These are phyloP conservation scores for Forbesichthys agassizii DNA, from an alignment of 2,113 vertebrate species.

Conservation along the genomic window DNA sequence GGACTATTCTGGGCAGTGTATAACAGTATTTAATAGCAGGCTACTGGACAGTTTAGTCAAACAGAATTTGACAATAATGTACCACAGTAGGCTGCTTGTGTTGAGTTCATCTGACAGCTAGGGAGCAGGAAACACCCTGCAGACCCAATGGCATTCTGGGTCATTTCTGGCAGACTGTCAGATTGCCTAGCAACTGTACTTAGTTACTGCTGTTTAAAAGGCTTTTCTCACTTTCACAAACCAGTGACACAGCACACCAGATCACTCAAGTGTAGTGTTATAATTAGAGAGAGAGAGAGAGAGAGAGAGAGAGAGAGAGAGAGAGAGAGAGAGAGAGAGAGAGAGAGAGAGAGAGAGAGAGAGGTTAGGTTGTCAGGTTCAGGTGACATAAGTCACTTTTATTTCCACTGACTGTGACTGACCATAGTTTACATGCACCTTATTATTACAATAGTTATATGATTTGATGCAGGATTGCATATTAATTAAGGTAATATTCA, in stretches of 20 bases:
- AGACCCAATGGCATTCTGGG: neutral
- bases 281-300: neutral
- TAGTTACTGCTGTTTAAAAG: conserved; percentile 20
- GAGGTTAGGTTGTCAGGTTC: conserved; percentile 41
- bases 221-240: conserved; percentile 20
- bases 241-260: conserved; percentile 8
- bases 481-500: too few relatives aligned
- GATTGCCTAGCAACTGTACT: neutral
- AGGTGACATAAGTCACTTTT: conserved; percentile 59
- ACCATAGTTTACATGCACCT: too few relatives aligned
- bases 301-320: neutral
- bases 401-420: conserved; percentile 1
- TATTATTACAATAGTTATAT: too few relatives aligned
- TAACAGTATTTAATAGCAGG: too few relatives aligned
- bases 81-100: neutral
- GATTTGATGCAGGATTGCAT: too few relatives aligned
- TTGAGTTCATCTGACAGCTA: neutral
- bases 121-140: too few relatives aligned
- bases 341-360: neutral
- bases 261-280: conserved; percentile 9
- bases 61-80: neutral
- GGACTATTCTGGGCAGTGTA: too few relatives aligned
- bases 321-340: too few relatives aligned
- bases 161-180: neutral
- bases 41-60: neutral